Evolutionary conservation across 2,797 vertebrate species (phyloP).

Genomic region (Macropus fuliginosus): DNA sequence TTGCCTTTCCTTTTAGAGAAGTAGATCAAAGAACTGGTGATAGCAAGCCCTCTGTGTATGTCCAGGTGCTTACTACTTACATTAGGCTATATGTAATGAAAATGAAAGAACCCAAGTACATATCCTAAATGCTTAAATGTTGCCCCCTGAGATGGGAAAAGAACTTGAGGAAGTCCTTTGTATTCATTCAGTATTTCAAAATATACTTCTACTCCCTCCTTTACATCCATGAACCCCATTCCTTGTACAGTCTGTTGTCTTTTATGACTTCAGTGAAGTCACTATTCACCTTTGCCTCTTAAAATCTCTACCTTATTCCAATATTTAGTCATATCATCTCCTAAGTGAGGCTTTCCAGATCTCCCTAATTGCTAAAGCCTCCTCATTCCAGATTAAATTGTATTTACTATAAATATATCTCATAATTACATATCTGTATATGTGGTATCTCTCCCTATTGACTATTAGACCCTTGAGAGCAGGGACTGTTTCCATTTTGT

Average conservation of each 20-base stretch:
- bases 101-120: neutral
- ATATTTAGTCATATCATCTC: neutral
- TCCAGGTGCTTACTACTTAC: too few relatives aligned
- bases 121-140: neutral
- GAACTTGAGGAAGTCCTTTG: neutral
- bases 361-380: neutral
- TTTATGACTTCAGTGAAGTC: neutral
- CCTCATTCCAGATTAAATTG: neutral
- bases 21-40: too few relatives aligned
- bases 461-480: neutral
- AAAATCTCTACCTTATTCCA: neutral
- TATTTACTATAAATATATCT: neutral
- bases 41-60: too few relatives aligned
- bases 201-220: neutral
- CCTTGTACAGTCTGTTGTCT: neutral
- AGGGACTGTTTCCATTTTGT: neutral
- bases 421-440: neutral
- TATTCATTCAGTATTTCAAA: neutral
- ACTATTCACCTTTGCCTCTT: neutral
- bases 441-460: neutral
- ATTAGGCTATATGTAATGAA: neutral
- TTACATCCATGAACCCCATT: neutral
- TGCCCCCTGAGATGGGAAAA: neutral
- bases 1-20: too few relatives aligned
- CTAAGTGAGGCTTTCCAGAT: neutral